These are phyloP conservation scores for Prinia subflava DNA, from an alignment of 2,113 vertebrate genomes.

Conservation along the genomic window DNA sequence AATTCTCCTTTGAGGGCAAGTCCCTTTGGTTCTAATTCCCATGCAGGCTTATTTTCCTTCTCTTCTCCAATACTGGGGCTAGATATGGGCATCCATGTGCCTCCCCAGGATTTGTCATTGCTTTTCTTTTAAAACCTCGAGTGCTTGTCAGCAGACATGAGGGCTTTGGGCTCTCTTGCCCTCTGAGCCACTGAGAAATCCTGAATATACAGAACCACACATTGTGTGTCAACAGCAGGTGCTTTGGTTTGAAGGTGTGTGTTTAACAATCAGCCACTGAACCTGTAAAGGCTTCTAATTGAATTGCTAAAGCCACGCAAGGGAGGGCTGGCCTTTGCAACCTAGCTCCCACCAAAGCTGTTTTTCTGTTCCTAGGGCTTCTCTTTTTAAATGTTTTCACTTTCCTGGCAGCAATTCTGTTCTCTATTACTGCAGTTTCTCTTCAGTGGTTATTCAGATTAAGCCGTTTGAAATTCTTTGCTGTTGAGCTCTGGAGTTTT, in stretches of 20 bases:
- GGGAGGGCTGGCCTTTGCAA: not conserved
- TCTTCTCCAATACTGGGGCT: not conserved
- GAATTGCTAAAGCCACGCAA: not conserved
- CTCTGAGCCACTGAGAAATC: slow-evolving; percentile 37
- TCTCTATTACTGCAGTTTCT: slow-evolving; percentile 14
- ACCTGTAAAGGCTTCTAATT: not conserved
- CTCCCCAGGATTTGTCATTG: not conserved
- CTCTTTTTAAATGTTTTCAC: not conserved
- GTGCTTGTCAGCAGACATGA: slow-evolving; percentile 6
- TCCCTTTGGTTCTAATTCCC: not conserved
- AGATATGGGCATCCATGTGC: not conserved
- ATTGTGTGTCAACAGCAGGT: slow-evolving; percentile 20
- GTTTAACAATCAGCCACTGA: slow-evolving; percentile 19
- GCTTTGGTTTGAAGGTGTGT: not conserved
- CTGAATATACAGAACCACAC: slow-evolving; percentile 34
- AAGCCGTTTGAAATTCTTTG: slow-evolving; percentile 7
- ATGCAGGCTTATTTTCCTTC: not conserved
- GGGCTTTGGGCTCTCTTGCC: slow-evolving; percentile 17
- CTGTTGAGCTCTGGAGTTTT: not conserved
- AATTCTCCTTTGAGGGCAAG: not conserved
- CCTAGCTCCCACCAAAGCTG: not conserved
- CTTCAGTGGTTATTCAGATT: not conserved
- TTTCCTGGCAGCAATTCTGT: not conserved
- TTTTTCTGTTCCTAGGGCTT: not conserved
- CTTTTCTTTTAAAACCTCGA: not conserved